These are phyloP conservation scores for Conus canariensis DNA, from an alignment of 2,888 invertebrate species.

Conservation along the genomic window DNA sequence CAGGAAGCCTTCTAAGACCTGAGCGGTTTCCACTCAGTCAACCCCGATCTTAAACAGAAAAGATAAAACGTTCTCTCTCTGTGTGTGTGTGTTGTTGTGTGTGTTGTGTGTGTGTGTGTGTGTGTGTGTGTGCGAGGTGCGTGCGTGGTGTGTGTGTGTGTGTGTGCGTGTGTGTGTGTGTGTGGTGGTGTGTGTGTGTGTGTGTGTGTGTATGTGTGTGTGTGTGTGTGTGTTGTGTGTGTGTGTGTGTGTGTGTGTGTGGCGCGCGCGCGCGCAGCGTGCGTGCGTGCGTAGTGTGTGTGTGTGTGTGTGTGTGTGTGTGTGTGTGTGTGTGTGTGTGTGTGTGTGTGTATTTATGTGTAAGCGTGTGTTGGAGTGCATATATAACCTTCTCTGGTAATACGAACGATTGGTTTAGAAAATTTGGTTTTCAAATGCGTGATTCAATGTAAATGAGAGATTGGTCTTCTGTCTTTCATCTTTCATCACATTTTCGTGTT, in stretches of 20 bases:
- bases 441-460: too few relatives aligned
- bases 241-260: conserved; percentile 35
- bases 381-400: too few relatives aligned
- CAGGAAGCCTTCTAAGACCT: too few relatives aligned
- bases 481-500: too few relatives aligned
- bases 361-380: too few relatives aligned
- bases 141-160: neutral
- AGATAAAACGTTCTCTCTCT: too few relatives aligned
- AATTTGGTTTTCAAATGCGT: too few relatives aligned
- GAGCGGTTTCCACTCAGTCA: too few relatives aligned
- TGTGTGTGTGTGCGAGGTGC: neutral
- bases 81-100: conserved; percentile 1
- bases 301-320: neutral
- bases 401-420: too few relatives aligned
- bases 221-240: conserved; percentile 13
- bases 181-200: conserved; percentile 26
- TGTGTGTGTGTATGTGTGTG: conserved; percentile 34
- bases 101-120: conserved; percentile 11
- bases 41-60: too few relatives aligned
- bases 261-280: too few relatives aligned
- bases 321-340: conserved; percentile 3
- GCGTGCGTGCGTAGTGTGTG: neutral
- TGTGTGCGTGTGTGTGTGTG: conserved; percentile 8
- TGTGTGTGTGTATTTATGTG: conserved; percentile 14
- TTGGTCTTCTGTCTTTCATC: too few relatives aligned